These are phyloP conservation scores for Takifugu ocellatus DNA, from an alignment of 2,797 vertebrate genomes.

Conservation along the genomic window DNA sequence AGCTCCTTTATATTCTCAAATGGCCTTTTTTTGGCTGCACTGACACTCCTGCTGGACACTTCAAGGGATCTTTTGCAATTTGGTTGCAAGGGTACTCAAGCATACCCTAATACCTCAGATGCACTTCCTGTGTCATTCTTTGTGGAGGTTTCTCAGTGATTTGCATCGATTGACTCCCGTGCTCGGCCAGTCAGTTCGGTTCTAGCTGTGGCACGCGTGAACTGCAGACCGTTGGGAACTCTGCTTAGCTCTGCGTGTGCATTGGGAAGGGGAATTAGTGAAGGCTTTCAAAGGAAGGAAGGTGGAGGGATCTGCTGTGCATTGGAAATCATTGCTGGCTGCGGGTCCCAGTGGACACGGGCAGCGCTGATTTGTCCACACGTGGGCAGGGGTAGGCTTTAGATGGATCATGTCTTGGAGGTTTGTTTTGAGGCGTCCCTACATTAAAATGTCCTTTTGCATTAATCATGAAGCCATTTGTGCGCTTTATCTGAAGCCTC, in stretches of 20 bases:
- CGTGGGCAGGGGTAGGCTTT: conserved; percentile 38
- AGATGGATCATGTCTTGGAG: conserved; percentile 30
- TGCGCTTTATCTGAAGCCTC: not conserved
- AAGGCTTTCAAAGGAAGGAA: conserved; percentile 63
- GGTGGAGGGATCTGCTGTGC: conserved; percentile 58
- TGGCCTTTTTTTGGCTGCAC: conserved; percentile 7
- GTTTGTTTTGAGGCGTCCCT: conserved; percentile 35
- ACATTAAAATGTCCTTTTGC: conserved; percentile 24
- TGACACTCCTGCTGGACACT: conserved; percentile 3
- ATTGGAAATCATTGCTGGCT: conserved; percentile 68
- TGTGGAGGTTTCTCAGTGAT: conserved; percentile 47
- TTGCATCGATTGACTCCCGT: conserved; percentile 64
- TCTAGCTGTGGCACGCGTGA: conserved; percentile 43
- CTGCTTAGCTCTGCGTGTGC: conserved; percentile 59
- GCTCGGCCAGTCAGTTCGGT: conserved; percentile 50
- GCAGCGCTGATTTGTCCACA: conserved; percentile 57
- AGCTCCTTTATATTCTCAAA: conserved; percentile 27
- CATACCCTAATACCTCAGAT: not conserved
- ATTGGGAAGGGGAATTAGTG: conserved; percentile 61
- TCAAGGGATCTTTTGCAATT: not conserved
- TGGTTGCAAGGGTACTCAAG: not conserved
- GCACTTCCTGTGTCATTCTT: conserved; percentile 24
- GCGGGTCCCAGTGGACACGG: conserved; percentile 49
- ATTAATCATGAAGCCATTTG: conserved; percentile 19
- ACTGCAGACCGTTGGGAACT: conserved; percentile 51